phyloP scores from a whole-genome alignment of 2,797 vertebrate species.

The Anolis apletophallus region DNA sequence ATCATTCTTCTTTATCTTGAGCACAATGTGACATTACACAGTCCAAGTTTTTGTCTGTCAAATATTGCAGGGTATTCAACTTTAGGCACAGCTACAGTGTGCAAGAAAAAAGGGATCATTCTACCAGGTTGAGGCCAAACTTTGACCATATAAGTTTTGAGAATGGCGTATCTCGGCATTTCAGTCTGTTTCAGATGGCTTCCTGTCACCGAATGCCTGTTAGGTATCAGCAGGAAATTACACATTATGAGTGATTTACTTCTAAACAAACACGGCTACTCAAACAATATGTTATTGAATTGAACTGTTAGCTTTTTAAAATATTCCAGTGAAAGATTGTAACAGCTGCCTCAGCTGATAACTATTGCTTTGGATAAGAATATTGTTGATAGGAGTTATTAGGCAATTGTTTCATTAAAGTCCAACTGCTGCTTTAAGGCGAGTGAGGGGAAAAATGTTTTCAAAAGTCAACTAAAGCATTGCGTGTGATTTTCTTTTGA shows the following conservation, averaged over 20 bases:
- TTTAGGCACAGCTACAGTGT: conserved; percentile 45
- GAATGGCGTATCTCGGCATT: conserved; percentile 77
- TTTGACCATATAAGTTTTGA: conserved; percentile 45
- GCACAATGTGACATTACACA: too few species aligned
- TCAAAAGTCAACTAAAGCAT: conserved; percentile 42
- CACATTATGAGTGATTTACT: conserved; percentile 92
- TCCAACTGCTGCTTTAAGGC: conserved; percentile 65
- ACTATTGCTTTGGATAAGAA: conserved; percentile 79
- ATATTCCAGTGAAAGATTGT: conserved; percentile 82
- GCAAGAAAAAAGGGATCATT: conserved; percentile 65
- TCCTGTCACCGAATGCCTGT: conserved; percentile 83
- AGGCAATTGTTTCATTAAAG: conserved; percentile 72
- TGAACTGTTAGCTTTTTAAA: conserved; percentile 84
- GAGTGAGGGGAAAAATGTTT: background rate
- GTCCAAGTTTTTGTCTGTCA: too few species aligned
- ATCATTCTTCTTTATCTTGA: too few species aligned
- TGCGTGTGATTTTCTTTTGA: conserved; percentile 64
- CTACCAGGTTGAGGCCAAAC: conserved; percentile 55
- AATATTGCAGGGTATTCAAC: background rate
- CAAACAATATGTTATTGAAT: conserved; percentile 92
- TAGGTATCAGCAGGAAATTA: conserved; percentile 91
- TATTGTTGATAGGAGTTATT: conserved; percentile 76
- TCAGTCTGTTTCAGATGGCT: conserved; percentile 83
- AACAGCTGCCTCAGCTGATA: conserved; percentile 89
- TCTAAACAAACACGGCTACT: conserved; percentile 92